Base-by-base conservation (phyloP, 2,888 invertebrate species). In the Thera obeliscata region DNA sequence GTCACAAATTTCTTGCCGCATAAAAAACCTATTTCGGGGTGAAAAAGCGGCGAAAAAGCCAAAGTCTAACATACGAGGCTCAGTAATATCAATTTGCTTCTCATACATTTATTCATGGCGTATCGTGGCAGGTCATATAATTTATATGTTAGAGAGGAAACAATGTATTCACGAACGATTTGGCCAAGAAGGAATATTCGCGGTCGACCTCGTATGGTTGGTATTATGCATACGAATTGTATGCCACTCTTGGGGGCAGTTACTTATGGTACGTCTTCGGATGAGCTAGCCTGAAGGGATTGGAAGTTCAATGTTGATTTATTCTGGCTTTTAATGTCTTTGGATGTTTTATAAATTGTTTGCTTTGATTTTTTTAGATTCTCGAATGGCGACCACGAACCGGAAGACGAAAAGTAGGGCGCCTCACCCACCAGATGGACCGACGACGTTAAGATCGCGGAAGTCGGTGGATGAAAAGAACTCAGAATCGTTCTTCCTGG, bases 101-200 rank as follows among this genome's bases (percentile, higher is more conserved):
- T 92, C 93, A 93, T 93, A 84, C 89, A 93, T 91, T 79, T 89
- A 93, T 93, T 92, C 93, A 93, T 93, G 81, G 75, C 82, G 79
- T 86, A 82, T 85, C 86, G 83, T 81, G 84, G 83, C 83, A 85
- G 88, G 91, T 92, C 93, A 91, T 92, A 92, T 93, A 92, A 93
- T 92, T 92, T 92, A 93, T 93, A 91, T 92, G 89, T 91, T 87
- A 87, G 87, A 81, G 81, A 81, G 82, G 87, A 84, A 90, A 91
- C 91, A 91, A 91, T 81, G 82, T 85, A 85, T 91, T 90, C 88
- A 84, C 90, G 84, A 86, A 86, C 90, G 91, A 91, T 92, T 93
- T 91, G 87, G 79, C 82, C 75, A 79, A 78, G 78, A 78, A 82
- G 41, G 35, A 79, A 81, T 83, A 81, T 82, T 81, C 79, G 77